These are phyloP conservation scores for Erpetoichthys calabaricus DNA, from an alignment of 2,797 vertebrate species.

Conservation along the genomic window DNA sequence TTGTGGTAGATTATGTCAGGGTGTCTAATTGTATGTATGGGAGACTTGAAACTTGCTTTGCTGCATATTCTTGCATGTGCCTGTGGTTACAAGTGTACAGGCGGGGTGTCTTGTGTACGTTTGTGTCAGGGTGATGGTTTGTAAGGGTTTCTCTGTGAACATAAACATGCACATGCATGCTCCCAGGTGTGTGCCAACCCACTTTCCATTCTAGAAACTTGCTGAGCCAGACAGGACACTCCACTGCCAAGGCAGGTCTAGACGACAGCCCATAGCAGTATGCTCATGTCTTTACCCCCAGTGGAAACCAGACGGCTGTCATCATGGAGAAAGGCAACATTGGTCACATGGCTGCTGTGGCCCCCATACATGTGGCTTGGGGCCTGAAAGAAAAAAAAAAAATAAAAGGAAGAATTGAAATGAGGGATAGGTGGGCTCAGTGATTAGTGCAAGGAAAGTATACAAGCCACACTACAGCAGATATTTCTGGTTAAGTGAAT, in stretches of 20 bases:
- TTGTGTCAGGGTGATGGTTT: slow-evolving; percentile 6
- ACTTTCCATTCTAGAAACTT: slow-evolving; percentile 11
- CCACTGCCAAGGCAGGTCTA: slow-evolving; percentile 29
- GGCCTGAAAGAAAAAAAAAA: slow-evolving; percentile 40
- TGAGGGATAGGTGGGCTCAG: not conserved
- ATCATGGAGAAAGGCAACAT: slow-evolving; percentile 72
- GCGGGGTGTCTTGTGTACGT: slow-evolving; percentile 1
- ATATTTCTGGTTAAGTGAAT: too few relatives aligned
- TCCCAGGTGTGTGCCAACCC: slow-evolving; percentile 15
- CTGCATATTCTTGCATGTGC: not conserved
- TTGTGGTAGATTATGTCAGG: too few relatives aligned
- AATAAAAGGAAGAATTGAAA: not conserved
- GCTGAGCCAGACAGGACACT: not conserved
- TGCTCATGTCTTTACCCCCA: slow-evolving; percentile 77
- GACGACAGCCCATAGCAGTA: slow-evolving; percentile 71
- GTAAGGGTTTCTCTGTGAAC: slow-evolving; percentile 5
- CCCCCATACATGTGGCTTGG: slow-evolving; percentile 65
- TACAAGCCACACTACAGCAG: too few relatives aligned
- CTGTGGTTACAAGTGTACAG: not conserved
- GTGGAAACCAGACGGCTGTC: slow-evolving; percentile 65
- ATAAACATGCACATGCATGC: not conserved
- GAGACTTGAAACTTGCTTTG: too few relatives aligned
- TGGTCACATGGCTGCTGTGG: slow-evolving; percentile 90
- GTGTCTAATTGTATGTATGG: too few relatives aligned
- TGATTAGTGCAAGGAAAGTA: not conserved